Evolutionary conservation across 2,113 vertebrate genomes (phyloP), one percentile per base, ranked within the genome.

Genomic region (Clarias gariepinus): DNA sequence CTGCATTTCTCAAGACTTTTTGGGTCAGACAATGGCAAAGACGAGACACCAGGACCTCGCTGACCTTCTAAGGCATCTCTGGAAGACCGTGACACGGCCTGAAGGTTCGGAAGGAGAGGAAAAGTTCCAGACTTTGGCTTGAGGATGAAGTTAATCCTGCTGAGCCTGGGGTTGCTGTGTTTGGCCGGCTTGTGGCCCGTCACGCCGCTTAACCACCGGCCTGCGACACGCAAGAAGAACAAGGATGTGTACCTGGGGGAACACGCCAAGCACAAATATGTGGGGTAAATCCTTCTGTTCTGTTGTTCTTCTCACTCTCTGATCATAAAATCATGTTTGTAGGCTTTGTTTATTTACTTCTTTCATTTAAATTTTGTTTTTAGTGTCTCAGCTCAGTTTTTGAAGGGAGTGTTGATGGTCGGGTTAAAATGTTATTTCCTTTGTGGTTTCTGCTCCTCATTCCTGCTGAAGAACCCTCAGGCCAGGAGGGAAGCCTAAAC

Each of bases 241-340:
- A 91, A 89, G 86, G 91, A 92, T 4, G 77, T 90, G n/a, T 85
- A 87, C 41, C 81, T 92, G 69, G 83, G 69, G 16, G 90, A 90
- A 80, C 89, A 90, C 12, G 63, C 55, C 79, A 90, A 89, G 60
- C 81, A 89, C 53, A 88, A 83, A 21, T 89, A 89, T 7, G 30
- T 47, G 64, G 83, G 91, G 91, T 90, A 66, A 91, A 82, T 18
- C 55, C 74, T 28, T 1, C 7, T 7, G 7, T 47, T 28, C n/a
- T 10, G 16, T 3, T 33, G 58, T 36, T 71, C 13, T 68, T 60
- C 58, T 53, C 69, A 11, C 33, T 52, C 21, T 83, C 47, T 83
- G 33, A 21, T 83, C 28, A 47, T 57, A 1, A 57, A 53, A 33
- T 53, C 74, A 77, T 55, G 1, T 10, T 7, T 15, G 53, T 10